Evolutionary conservation across 2,888 invertebrate genomes (phyloP).

Genomic region (Brachyopa scutellaris): DNA sequence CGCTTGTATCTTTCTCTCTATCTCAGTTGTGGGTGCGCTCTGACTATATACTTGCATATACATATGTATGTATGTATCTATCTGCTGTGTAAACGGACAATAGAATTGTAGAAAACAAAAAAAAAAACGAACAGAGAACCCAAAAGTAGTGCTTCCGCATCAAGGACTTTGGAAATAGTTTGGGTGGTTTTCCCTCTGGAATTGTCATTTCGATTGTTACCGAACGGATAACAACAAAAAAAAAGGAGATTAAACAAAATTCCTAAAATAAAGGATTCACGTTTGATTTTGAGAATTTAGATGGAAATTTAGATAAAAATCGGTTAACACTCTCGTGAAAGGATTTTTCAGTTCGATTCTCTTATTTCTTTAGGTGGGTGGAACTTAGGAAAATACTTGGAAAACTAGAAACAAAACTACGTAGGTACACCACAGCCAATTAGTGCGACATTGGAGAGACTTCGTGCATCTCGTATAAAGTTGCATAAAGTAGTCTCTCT

Average conservation of each 20-base stretch:
- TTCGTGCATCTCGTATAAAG: slow-evolving; percentile 2
- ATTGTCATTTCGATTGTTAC: slow-evolving; percentile 68
- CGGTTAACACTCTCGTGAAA: slow-evolving; percentile 32
- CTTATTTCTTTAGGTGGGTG: neutral
- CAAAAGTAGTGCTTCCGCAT: slow-evolving; percentile 65
- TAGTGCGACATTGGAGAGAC: slow-evolving; percentile 35
- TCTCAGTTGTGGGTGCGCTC: slow-evolving; percentile 13
- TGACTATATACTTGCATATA: neutral
- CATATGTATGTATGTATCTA: neutral
- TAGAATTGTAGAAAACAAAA: slow-evolving; percentile 28
- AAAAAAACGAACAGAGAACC: slow-evolving; percentile 11
- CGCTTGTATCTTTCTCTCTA: slow-evolving; percentile 61
- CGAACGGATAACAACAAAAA: slow-evolving; percentile 18
- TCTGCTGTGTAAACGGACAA: slow-evolving; percentile 34
- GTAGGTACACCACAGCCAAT: slow-evolving; percentile 41
- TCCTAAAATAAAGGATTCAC: slow-evolving; percentile 41
- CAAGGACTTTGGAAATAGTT: slow-evolving; percentile 52
- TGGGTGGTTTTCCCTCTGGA: slow-evolving; percentile 24
- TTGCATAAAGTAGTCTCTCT: slow-evolving; percentile 21
- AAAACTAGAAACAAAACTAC: neutral
- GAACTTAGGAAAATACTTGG: neutral
- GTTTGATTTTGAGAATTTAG: slow-evolving; percentile 65
- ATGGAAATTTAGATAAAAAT: slow-evolving; percentile 54
- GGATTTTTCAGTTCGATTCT: slow-evolving; percentile 17
- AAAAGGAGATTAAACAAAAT: neutral